Percentiles rank a stretch among this genome's conserved stretches.
phyloP scores from a whole-genome alignment of 2,888 invertebrate genomes.

The Prostheceraeus crozeri region DNA sequence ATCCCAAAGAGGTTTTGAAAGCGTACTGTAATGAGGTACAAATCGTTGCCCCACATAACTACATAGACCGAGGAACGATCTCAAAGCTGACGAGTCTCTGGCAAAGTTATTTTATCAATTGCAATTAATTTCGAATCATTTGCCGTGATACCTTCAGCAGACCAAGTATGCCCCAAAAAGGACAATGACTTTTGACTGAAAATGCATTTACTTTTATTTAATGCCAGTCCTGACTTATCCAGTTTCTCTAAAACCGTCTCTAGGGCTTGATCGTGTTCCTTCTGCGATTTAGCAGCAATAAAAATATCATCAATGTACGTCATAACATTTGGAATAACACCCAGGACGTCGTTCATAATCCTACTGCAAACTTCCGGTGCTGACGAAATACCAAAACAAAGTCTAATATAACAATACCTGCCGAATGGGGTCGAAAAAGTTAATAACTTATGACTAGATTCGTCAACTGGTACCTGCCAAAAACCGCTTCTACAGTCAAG shows the following conservation, averaged over 20 bases:
- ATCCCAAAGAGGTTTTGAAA: not conserved
- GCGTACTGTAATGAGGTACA: slow-evolving; percentile 5
- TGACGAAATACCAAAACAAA: not conserved
- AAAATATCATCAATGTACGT: slow-evolving; percentile 5
- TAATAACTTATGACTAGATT: not conserved
- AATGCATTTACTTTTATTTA: slow-evolving; percentile 5
- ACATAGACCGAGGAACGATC: slow-evolving; percentile 10
- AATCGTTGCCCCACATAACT: slow-evolving; percentile 6
- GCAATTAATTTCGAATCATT: not conserved
- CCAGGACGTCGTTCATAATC: not conserved
- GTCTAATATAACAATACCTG: slow-evolving; percentile 5
- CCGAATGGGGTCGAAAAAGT: slow-evolving; percentile 14
- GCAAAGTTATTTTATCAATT: not conserved
- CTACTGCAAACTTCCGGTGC: slow-evolving; percentile 6
- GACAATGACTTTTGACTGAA: not conserved
- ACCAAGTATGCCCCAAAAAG: slow-evolving; percentile 14
- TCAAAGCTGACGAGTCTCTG: not conserved
- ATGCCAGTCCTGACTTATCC: not conserved
- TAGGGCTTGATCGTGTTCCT: slow-evolving; percentile 6
- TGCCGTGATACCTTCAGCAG: not conserved
- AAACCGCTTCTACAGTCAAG: slow-evolving; percentile 2
- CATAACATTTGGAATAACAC: not conserved
- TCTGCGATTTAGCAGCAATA: not conserved
- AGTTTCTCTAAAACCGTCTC: not conserved
- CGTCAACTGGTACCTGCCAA: slow-evolving; percentile 12